Evolutionary conservation across 2,888 invertebrate species (phyloP), one percentile per base, ranked within the genome.

Genomic region (Clistopyga incitator): DNA sequence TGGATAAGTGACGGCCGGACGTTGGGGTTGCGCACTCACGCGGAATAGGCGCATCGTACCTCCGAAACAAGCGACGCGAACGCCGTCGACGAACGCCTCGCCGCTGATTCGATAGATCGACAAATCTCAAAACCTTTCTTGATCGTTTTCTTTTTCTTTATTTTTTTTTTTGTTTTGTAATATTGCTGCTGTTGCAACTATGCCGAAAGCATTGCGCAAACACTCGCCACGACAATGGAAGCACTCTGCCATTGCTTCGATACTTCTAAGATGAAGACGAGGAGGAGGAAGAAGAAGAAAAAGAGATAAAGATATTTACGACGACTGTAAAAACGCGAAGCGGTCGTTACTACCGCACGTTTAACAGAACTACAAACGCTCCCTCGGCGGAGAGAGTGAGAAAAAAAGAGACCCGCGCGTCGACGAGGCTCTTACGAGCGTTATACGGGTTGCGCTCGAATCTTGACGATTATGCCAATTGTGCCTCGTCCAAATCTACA

Each of bases 1-100:
- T 88, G 38, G 92, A 93, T 64, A 93, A 91, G 88, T 91, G 89
- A 91, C 75, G 77, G 74, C 67, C 52, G 52, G 42, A 76, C n/a
- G 23, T 54, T 45, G 74, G 59, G 11, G 68, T 23, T 13, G 64
- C 13, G 20, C 75, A 59, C n/a, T 15, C 18, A 29, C 59, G 29
- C 59, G 59, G 6, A 54, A 54, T 20, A 54, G 56, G 23, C 56
- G 56, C 56, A 25, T 4, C 56, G 25, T 56, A 56, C 56, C 25
- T 56, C 3, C 56, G 54, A 23, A 23, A 23, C 23, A 52, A 23
- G 25, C 52, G 81, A 78, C 52, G 78, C 65, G 23, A 81, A 78
- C 29, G 54, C 50, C 50, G 56, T 47, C 81, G 81, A 71, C 81
- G 78, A 78, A 75, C n/a, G 68, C 59, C n/a, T 64, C 59, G 59